Conservation (phyloP, 2,888 invertebrate genomes). For the Drosophila merina region DNA sequence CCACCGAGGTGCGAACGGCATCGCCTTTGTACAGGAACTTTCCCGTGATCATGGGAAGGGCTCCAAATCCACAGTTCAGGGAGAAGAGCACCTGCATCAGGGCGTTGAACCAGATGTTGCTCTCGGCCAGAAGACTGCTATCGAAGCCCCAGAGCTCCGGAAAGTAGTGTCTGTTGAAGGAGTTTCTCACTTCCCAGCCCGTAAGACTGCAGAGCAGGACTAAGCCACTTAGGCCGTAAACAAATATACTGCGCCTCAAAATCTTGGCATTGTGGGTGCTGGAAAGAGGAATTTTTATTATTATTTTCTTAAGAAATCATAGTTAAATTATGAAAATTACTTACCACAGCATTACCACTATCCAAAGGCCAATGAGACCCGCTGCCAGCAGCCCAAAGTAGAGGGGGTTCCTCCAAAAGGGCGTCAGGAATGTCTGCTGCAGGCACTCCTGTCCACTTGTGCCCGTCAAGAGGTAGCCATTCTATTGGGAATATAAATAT, state of each 20-base stretch:
- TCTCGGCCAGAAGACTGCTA: slow-evolving; percentile 68
- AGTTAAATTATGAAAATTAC: slow-evolving; percentile 4
- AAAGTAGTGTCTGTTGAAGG: slow-evolving; percentile 79
- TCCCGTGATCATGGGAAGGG: slow-evolving; percentile 83
- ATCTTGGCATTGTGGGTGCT: slow-evolving; percentile 84
- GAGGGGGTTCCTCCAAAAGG: slow-evolving; percentile 83
- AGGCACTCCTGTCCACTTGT: slow-evolving; percentile 83
- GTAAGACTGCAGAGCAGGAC: slow-evolving; percentile 79
- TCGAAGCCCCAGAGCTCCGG: slow-evolving; percentile 82
- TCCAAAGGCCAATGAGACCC: slow-evolving; percentile 82
- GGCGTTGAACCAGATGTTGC: slow-evolving; percentile 84
- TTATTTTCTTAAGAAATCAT: background rate
- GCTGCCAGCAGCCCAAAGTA: slow-evolving; percentile 83
- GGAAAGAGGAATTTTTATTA: background rate
- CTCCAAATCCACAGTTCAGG: slow-evolving; percentile 83
- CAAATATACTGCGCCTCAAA: slow-evolving; percentile 81
- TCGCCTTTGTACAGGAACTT: slow-evolving; percentile 84
- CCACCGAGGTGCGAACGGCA: slow-evolving; percentile 83
- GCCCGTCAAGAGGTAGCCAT: slow-evolving; percentile 78
- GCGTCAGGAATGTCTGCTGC: slow-evolving; percentile 82
- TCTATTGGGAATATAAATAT: slow-evolving; percentile 51
- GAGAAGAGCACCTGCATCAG: slow-evolving; percentile 83
- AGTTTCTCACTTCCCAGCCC: slow-evolving; percentile 83
- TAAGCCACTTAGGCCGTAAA: slow-evolving; percentile 81
- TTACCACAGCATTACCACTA: slow-evolving; percentile 83